A percentile compares a stretch with the other conserved stretches of the same genome.
Conservation (phyloP, 1,140 invertebrate species). For the Hormaphis cornu region DNA sequence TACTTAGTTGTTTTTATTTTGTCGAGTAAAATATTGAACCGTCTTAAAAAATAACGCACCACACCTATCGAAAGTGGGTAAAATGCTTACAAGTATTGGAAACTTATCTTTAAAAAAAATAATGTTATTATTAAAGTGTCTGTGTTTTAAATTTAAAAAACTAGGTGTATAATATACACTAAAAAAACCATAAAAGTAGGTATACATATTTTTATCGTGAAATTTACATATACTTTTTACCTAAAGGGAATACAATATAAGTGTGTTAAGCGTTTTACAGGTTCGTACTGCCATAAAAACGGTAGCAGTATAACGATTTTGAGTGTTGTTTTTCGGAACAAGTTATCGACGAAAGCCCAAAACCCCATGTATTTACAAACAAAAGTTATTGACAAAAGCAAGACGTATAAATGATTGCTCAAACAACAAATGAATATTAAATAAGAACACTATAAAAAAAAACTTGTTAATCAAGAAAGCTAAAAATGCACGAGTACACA, state of each 20-base stretch:
- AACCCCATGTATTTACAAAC: background rate
- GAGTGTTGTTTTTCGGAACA: background rate
- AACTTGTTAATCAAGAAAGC: background rate
- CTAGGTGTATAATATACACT: too few species aligned
- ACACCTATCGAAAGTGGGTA: too few species aligned
- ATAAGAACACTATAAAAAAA: slow-evolving; percentile 2
- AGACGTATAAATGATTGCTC: background rate
- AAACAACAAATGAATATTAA: background rate
- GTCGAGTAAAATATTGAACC: too few species aligned
- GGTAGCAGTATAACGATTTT: background rate
- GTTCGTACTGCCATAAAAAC: background rate
- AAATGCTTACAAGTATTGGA: too few species aligned
- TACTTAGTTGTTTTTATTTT: too few species aligned
- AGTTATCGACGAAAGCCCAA: slow-evolving; percentile 1
- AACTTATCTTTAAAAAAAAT: too few species aligned
- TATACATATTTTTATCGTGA: background rate
- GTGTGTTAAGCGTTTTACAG: background rate
- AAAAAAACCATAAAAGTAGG: background rate
- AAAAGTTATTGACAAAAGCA: background rate
- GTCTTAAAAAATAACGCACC: too few species aligned
- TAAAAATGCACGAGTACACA: too few species aligned
- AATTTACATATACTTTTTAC: background rate
- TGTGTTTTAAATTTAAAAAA: too few species aligned
- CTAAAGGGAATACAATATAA: background rate
- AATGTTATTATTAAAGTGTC: too few species aligned